Base-by-base conservation (phyloP, 2,797 vertebrate species). In the Centroberyx gerrardi region DNA sequence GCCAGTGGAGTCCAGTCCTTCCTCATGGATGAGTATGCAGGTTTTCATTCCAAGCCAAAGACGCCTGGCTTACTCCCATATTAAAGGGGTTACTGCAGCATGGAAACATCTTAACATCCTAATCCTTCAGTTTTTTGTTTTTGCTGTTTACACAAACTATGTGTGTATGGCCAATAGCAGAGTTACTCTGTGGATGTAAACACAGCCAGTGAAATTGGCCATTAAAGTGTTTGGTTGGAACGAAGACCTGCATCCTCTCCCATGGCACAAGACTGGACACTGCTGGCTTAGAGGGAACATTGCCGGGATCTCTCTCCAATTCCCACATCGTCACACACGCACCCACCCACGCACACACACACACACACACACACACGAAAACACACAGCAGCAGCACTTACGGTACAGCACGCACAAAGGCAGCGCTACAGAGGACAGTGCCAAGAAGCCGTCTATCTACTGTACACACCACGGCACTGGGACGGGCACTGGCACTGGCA, bases 381-480 rank as follows among this genome's bases (percentile, higher is more conserved):
- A 84, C 77, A 87, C 84, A 68, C 40, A 63, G 85, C 86, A 88
- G 77, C 82, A 87, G 69, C 85, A 87, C 87, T 88, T 85, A 91
- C 72, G 74, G 78, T 76, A 90, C 86, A 86, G 80, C 82, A 91
- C 76, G 83, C 82, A 88, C 71, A 29, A 80, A 87, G 87, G 87
- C 88, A 91, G 85, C 60, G 49, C 61, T 62, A 92, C 83, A 83
- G 83, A 83, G 58, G 82, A 87, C 88, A 87, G 90, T 79, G 78
- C 89, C 88, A 85, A 89, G 86, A 92, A 92, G 90, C 93, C 80
- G 81, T 72, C 85, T 87, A 90, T 75, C 74, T 85, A 92, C 78
- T 77, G 84, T 68, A 78, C 85, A 94, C 90, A 89, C 67, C 90
- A 91, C 71, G 85, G 87, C 59, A 42, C n/a, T 17, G 44, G 61